Percentiles rank a stretch among this genome's conserved stretches.
Conservation (phyloP, 1,140 invertebrate genomes). For the Drosophila lini region DNA sequence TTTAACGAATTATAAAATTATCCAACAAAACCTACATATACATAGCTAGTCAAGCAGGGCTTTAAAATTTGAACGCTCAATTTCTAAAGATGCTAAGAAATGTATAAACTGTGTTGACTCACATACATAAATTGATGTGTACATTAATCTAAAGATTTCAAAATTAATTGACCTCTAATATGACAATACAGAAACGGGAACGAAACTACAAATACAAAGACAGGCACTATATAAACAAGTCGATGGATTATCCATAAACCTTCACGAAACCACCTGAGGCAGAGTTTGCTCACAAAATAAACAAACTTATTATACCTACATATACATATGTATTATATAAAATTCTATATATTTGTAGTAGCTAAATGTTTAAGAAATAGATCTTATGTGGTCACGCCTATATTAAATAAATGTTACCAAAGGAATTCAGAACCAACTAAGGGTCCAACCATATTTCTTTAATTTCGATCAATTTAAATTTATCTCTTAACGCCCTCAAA, state of each 20-base stretch:
- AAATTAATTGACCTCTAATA: slow-evolving; percentile 67
- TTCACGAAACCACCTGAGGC: slow-evolving; percentile 58
- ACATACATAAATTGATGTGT: slow-evolving; percentile 14
- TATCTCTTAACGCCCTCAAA: too few relatives aligned
- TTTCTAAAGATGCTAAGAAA: slow-evolving; percentile 46
- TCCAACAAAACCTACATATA: slow-evolving; percentile 9
- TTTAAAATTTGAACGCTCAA: slow-evolving; percentile 35
- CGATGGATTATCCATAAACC: slow-evolving; percentile 35
- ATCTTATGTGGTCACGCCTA: slow-evolving; percentile 37
- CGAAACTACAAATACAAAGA: slow-evolving; percentile 12
- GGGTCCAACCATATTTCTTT: not conserved
- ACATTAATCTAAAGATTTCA: slow-evolving; percentile 55
- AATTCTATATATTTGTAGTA: slow-evolving; percentile 51
- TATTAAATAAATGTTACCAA: slow-evolving; percentile 50
- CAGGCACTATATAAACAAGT: slow-evolving; percentile 6
- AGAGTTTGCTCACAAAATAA: slow-evolving; percentile 46
- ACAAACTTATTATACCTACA: slow-evolving; percentile 23
- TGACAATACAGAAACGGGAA: slow-evolving; percentile 65
- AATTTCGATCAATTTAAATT: too few relatives aligned
- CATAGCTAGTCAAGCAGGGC: slow-evolving; percentile 53
- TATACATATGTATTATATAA: slow-evolving; percentile 43
- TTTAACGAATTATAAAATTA: not conserved
- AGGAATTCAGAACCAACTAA: slow-evolving; percentile 1
- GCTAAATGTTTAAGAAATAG: slow-evolving; percentile 52
- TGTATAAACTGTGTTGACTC: slow-evolving; percentile 35